Conservation (phyloP, 2,888 invertebrate species). For the Noctua fimbriata region DNA sequence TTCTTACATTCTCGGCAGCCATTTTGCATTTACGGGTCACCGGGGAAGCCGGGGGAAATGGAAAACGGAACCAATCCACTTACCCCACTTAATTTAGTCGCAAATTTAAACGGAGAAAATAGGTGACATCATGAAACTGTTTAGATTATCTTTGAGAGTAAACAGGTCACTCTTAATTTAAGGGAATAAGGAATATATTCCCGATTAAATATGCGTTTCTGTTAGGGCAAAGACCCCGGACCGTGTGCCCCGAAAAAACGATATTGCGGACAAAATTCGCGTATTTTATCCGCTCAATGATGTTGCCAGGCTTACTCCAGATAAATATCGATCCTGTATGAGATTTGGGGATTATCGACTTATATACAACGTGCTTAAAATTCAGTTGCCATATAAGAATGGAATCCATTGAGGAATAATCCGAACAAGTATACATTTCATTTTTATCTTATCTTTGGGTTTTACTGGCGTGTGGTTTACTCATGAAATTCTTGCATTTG, state of each 20-base stretch:
- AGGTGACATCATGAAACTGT: conserved; percentile 32
- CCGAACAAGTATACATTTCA: conserved; percentile 36
- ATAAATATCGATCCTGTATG: conserved; percentile 47
- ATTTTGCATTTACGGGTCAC: conserved; percentile 56
- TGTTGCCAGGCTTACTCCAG: conserved; percentile 44
- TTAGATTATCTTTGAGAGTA: conserved; percentile 33
- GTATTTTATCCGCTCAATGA: conserved; percentile 42
- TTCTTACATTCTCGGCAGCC: conserved; percentile 38
- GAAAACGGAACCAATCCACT: conserved; percentile 58
- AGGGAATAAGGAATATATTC: conserved; percentile 16
- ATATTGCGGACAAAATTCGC: conserved; percentile 30
- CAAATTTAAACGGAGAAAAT: conserved; percentile 52
- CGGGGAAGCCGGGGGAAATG: conserved; percentile 44
- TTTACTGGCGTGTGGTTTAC: conserved; percentile 28
- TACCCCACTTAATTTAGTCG: conserved; percentile 57
- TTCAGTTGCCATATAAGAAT: conserved; percentile 39
- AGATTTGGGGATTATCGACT: conserved; percentile 49
- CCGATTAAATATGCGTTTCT: conserved; percentile 36
- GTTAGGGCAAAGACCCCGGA: conserved; percentile 47
- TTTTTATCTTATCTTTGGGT: conserved; percentile 53
- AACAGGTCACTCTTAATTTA: conserved; percentile 13
- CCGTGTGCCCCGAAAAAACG: conserved; percentile 41
- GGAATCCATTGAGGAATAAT: conserved; percentile 44
- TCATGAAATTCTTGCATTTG: conserved; percentile 14
- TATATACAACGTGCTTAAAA: conserved; percentile 52